Percentiles rank a stretch among this genome's conserved stretches.
These are phyloP conservation scores for Chelon labrosus DNA, from an alignment of 2,797 vertebrate species.

Conservation along the genomic window DNA sequence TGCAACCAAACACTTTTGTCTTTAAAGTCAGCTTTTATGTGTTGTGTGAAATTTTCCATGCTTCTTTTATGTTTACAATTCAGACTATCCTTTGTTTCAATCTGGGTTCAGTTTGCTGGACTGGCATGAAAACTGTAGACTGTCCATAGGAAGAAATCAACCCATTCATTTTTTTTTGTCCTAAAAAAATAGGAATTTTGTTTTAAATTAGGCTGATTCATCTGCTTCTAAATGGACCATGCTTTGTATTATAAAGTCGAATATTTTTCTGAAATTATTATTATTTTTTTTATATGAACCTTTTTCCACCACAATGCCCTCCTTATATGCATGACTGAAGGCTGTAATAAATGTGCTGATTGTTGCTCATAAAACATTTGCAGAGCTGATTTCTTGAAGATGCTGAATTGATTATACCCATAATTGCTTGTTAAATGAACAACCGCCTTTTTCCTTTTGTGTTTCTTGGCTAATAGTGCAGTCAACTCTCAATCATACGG, in stretches of 20 bases:
- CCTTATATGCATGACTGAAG: too few species aligned
- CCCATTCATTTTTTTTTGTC: too few species aligned
- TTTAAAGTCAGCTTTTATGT: conserved; percentile 4
- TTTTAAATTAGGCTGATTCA: too few species aligned
- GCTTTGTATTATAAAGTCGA: too few species aligned
- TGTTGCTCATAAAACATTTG: neutral
- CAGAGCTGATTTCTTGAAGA: neutral
- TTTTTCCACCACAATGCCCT: too few species aligned
- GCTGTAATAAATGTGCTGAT: too few species aligned
- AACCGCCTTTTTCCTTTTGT: neutral
- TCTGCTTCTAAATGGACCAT: too few species aligned
- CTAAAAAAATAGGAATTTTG: too few species aligned
- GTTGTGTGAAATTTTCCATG: neutral
- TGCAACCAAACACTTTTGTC: neutral
- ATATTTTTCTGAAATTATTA: too few species aligned
- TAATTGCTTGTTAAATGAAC: neutral
- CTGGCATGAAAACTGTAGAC: too few species aligned
- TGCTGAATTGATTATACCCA: neutral
- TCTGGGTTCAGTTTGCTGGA: neutral
- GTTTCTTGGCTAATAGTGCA: neutral
- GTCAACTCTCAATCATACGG: neutral
- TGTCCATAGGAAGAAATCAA: too few species aligned
- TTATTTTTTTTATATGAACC: too few species aligned
- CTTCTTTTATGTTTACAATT: neutral
- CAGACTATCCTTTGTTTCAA: neutral